Base-by-base conservation (phyloP, 2,888 invertebrate genomes). In the Beris chalybata region DNA sequence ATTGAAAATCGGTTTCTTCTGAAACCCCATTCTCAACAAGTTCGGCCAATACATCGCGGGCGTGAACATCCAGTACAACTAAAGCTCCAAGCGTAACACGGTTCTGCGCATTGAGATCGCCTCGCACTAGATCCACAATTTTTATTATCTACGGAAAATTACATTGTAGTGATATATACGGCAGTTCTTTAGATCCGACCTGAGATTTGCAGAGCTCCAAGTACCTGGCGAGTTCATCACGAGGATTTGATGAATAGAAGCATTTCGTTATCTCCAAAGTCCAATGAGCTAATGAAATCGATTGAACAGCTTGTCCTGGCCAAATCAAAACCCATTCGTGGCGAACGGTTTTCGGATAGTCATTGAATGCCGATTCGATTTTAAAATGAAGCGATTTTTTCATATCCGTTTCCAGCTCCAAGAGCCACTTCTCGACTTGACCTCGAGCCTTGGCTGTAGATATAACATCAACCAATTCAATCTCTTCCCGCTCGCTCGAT, bases 351-450 rank as follows among this genome's bases (percentile, higher is more conserved):
- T 80, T 80, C 0, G 85, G 80, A 79, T 95, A 95, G 70, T 89
- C 90, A 47, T 87, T 85, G 71, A 91, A 87, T 0, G 94, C 87
- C 52, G 85, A 83, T 6, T 84, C 79, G 13, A 94, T 87, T 75
- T 86, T 88, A 68, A 85, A 82, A 73, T 90, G 90, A 0, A 97
- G 83, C n/a, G 95, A 95, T 71, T 88, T 86, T 75, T 94, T 90
- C 95, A 97, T 97, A 68, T 89, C 86, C 9, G 80, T 81, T 79
- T 97, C 96, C 55, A 97, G 81, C 75, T 96, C 94, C 7, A 92
- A 80, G 64, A 97, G 82, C 97, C 97, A 97, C 82, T 94, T 96
- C 79, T 97, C 97, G 0, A 97, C 97, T 82, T 95, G 95, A 64
- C 97, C 97, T 72, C 94, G 85, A 2, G 93, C 95, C 67, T 91